Evolutionary conservation across 2,888 invertebrate genomes (phyloP), one percentile per base, ranked within the genome.

Genomic region (Cheilosia variabilis): DNA sequence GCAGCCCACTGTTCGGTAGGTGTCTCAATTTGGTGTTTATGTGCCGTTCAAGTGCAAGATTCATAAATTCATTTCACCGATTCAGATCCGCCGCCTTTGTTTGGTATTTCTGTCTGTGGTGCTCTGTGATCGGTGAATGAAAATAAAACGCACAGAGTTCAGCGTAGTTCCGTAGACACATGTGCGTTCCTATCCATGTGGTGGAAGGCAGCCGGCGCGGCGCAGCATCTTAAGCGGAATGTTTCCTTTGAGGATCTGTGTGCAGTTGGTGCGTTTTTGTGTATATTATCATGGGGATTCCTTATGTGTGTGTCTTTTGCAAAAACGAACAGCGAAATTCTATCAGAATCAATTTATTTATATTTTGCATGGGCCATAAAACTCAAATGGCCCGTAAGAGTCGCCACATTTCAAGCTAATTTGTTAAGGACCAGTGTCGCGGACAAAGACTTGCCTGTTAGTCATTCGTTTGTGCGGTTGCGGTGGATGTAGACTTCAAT

Each of bases 361-460:
- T 72, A 72, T 81, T 68, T 80, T 71, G 75, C 71, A 86, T 52
- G 86, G 81, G 34, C 76, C 86, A 81, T 86, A 76, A 86, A 86
- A 77, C 66, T 72, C 58, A 71, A 76, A 86, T 81, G 86, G 68
- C 62, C 86, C 86, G 37, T 81, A 63, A 75, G 66, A 81, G 90
- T 89, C 89, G 89, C 88, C 89, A 91, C 90, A 91, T 91, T 90
- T 91, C 90, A 90, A 89, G 89, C 90, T 90, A 90, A 92, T 91
- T 91, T 91, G 89, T 88, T 86, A 77, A 86, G 52, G 27, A 80
- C 55, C 45, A 57, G 76, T 86, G 62, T 63, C 62, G 45, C 34
- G 86, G 71, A 86, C 86, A 86, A 77, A 86, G 86, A 81, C 34
- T 68, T 52, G 72, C 60, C 81, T 86, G 80, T 86, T 84, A 45